A percentile compares a stretch with the other conserved stretches of the same genome.
phyloP scores from a whole-genome alignment of 2,888 invertebrate genomes.

The Lithosia quadra region DNA sequence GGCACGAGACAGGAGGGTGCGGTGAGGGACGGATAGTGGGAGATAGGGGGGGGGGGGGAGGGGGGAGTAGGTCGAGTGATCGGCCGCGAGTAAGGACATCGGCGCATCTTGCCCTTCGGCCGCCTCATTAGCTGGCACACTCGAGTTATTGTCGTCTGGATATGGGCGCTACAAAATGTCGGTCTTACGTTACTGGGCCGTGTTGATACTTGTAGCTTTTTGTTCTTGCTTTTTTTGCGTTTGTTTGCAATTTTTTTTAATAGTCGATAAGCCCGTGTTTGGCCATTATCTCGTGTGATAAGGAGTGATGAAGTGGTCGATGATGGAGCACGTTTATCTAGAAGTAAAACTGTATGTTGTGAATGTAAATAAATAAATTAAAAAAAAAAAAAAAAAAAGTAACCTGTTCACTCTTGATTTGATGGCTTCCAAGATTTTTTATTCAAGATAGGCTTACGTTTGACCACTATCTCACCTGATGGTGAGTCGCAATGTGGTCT shows the following conservation, averaged over 20 bases:
- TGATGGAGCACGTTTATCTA: too few relatives aligned
- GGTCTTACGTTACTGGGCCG: constrained; percentile 38
- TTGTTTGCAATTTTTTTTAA: constrained; percentile 8
- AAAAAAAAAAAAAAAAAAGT: too few relatives aligned
- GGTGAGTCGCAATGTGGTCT: too few relatives aligned
- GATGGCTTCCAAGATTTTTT: too few relatives aligned
- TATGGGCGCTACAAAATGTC: constrained; percentile 39
- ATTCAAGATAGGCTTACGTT: too few relatives aligned
- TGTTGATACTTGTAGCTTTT: constrained; percentile 30
- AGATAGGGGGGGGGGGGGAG: constrained; percentile 31
- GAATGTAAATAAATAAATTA: too few relatives aligned
- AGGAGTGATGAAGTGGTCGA: too few relatives aligned
- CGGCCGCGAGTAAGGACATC: constrained; percentile 70
- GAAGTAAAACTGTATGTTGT: too few relatives aligned
- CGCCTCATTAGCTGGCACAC: constrained; percentile 68
- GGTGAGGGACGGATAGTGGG: constrained; percentile 23
- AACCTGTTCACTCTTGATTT: too few relatives aligned
- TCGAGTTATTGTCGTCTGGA: constrained; percentile 61
- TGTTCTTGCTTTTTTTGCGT: constrained; percentile 31
- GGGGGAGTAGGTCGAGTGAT: constrained; percentile 68
- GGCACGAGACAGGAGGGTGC: constrained; percentile 40
- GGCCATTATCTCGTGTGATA: too few relatives aligned
- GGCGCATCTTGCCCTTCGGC: constrained; percentile 69
- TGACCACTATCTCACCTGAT: too few relatives aligned
- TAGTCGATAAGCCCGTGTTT: too few relatives aligned